These are phyloP conservation scores for Dolichoris vasculosae DNA, from an alignment of 1,140 invertebrate species.

Conservation along the genomic window DNA sequence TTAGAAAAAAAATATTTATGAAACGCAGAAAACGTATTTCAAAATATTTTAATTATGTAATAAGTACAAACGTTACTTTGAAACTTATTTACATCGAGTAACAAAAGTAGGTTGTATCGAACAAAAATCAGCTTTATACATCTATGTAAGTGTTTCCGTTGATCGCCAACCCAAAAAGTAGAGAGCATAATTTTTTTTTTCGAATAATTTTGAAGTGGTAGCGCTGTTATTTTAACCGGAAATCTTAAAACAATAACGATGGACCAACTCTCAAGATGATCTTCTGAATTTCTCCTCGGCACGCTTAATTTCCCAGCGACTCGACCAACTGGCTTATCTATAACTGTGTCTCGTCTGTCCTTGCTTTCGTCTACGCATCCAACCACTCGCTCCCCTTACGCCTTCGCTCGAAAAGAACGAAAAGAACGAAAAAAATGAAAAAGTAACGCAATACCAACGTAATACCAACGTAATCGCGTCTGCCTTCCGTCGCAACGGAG, in stretches of 20 bases:
- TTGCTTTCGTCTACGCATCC: background rate
- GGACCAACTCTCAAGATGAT: slow-evolving; percentile 18
- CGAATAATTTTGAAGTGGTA: background rate
- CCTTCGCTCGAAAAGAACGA: background rate
- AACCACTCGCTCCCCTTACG: no score
- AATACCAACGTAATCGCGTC: background rate
- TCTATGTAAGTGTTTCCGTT: no score
- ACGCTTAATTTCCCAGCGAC: background rate
- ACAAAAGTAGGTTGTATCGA: background rate
- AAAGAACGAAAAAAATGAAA: background rate
- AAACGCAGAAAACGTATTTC: background rate
- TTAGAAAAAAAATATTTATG: background rate
- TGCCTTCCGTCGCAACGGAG: background rate
- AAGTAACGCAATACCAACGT: background rate
- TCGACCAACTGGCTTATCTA: background rate
- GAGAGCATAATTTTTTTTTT: background rate
- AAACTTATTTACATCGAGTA: background rate
- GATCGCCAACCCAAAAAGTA: no score
- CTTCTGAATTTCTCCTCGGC: slow-evolving; percentile 21
- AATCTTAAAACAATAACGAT: background rate
- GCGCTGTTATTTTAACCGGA: slow-evolving; percentile 2
- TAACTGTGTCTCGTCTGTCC: background rate
- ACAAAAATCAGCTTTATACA: no score
- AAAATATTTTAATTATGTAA: background rate
- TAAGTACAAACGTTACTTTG: background rate